A percentile compares a stretch with the other conserved stretches of the same genome.
These are phyloP conservation scores for Melanostoma scalare DNA, from an alignment of 2,888 invertebrate genomes.

Conservation along the genomic window DNA sequence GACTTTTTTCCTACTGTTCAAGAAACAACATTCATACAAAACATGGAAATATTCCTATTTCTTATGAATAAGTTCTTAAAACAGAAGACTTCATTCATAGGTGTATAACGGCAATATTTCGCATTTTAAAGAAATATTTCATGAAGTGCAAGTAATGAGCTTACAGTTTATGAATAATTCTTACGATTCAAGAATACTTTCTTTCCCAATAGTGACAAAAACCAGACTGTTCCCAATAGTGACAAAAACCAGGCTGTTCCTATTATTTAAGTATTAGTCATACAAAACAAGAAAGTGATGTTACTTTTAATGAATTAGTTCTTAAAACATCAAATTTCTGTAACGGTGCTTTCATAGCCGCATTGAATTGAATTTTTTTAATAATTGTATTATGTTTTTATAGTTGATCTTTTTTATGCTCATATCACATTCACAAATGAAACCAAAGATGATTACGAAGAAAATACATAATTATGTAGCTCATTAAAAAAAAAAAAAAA, in stretches of 20 bases:
- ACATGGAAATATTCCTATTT: neutral
- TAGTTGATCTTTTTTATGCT: no score
- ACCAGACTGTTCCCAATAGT: neutral
- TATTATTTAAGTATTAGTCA: neutral
- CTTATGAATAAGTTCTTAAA: neutral
- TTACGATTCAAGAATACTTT: neutral
- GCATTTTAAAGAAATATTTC: neutral
- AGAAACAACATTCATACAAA: neutral
- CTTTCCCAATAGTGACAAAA: neutral
- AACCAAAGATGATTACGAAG: no score
- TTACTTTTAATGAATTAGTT: neutral
- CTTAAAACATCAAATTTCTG: neutral
- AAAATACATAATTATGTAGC: no score
- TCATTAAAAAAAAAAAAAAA: no score
- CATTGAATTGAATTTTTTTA: neutral
- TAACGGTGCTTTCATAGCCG: neutral
- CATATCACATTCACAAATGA: no score
- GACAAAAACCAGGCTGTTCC: no score
- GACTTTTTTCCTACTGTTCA: no score
- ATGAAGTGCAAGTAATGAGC: neutral
- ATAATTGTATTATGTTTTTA: no score
- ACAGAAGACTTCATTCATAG: no score
- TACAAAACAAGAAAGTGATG: neutral
- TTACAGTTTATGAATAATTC: conserved; percentile 1
- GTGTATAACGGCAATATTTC: neutral